A percentile compares a stretch with the other conserved stretches of the same genome.
Conservation (phyloP, 2,888 invertebrate species). For the Andrena minutula region DNA sequence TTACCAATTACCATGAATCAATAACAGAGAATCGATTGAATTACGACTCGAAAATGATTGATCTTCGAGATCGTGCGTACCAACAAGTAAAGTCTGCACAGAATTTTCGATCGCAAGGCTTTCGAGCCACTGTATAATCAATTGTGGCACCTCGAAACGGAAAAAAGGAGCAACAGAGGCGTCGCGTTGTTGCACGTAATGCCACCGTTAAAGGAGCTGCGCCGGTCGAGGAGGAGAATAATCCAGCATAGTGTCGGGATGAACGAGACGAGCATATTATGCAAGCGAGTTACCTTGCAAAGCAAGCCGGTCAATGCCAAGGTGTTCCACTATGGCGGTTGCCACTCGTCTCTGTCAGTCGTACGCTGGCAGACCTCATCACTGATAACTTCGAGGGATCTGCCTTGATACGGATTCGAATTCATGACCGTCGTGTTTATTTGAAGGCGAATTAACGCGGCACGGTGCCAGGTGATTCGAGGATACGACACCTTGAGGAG, state of each 20-base stretch:
- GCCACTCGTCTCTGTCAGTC: slow-evolving; percentile 64
- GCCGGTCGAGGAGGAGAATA: slow-evolving; percentile 47
- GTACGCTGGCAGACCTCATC: slow-evolving; percentile 46
- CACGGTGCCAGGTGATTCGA: slow-evolving; percentile 3
- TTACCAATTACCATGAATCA: background rate
- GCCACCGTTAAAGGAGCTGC: slow-evolving; percentile 40
- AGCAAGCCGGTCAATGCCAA: slow-evolving; percentile 85
- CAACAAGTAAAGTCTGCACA: background rate
- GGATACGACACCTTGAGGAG: slow-evolving; percentile 6
- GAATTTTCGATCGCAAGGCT: background rate
- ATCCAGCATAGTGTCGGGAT: slow-evolving; percentile 74
- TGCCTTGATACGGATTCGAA: slow-evolving; percentile 15
- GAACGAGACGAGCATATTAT: slow-evolving; percentile 83
- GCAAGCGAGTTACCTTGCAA: slow-evolving; percentile 80
- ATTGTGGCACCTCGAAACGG: slow-evolving; percentile 1
- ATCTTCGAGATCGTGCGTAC: too few species aligned
- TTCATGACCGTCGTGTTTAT: background rate
- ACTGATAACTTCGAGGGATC: slow-evolving; percentile 47
- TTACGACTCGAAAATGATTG: too few species aligned
- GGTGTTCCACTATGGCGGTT: slow-evolving; percentile 76
- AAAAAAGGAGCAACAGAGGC: background rate
- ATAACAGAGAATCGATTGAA: too few species aligned
- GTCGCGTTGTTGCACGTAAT: slow-evolving; percentile 9
- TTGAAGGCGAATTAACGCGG: slow-evolving; percentile 23
- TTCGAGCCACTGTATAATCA: background rate